Conservation (phyloP, 92 coral and sea anemone species). For the Palythoa caribaeorum region DNA sequence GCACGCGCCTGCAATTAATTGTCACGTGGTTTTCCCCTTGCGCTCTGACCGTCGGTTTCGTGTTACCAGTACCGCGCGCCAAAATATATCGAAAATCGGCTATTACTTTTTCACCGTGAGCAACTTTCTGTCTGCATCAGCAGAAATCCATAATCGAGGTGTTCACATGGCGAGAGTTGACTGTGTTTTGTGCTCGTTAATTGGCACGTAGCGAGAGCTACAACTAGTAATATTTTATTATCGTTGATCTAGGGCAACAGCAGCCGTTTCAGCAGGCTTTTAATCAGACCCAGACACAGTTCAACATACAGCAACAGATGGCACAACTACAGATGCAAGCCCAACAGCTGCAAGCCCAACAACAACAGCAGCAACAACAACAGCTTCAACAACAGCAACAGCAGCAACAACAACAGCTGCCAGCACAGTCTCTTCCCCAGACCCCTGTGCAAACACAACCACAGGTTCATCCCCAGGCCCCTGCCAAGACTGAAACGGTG, state of each 20-base stretch:
- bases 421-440: slow-evolving; percentile 59
- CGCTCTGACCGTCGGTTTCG: no score
- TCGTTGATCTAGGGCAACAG: slow-evolving; percentile 63
- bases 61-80: no score
- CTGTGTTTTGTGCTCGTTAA: no score
- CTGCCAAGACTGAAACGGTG: slow-evolving; percentile 46
- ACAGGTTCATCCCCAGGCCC: slow-evolving; percentile 60
- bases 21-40: no score
- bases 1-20: no score
- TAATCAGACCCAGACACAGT: slow-evolving; percentile 69
- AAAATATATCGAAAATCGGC: no score
- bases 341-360: slow-evolving; percentile 63
- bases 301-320: slow-evolving; percentile 86
- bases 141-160: no score
- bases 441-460: slow-evolving; percentile 70
- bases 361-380: slow-evolving; percentile 66
- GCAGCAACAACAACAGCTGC: slow-evolving; percentile 69
- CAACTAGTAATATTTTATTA: background rate
- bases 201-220: no score
- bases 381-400: slow-evolving; percentile 64
- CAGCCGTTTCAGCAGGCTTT: slow-evolving; percentile 84
- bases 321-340: slow-evolving; percentile 79
- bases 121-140: no score
- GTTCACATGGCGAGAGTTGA: no score
- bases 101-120: no score